Percentiles rank a stretch among this genome's conserved stretches.
phyloP scores from a whole-genome alignment of 2,113 vertebrate genomes.

The Isichthys henryi region DNA sequence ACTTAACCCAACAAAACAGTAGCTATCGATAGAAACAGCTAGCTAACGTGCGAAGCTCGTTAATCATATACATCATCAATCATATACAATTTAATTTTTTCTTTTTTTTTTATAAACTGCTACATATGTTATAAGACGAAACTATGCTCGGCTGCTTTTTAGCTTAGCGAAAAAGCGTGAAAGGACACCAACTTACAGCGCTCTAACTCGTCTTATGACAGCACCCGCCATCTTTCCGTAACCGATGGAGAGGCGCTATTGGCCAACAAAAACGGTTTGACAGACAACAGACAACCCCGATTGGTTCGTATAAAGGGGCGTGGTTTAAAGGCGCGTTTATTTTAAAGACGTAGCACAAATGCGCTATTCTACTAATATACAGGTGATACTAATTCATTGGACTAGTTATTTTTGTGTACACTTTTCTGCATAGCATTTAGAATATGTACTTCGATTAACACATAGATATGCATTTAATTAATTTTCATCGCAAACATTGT shows the following conservation, averaged over 20 bases:
- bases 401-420: neutral
- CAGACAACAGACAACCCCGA: neutral
- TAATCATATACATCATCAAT: too few relatives aligned
- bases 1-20: neutral
- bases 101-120: neutral
- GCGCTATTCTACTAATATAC: neutral
- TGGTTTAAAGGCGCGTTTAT: neutral
- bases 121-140: neutral
- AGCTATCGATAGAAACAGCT: neutral
- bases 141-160: neutral
- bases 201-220: conserved; percentile 35
- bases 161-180: neutral
- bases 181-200: conserved; percentile 53
- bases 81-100: neutral
- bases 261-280: conserved; percentile 21
- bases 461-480: neutral
- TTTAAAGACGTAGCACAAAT: conserved; percentile 34
- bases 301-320: conserved; percentile 41
- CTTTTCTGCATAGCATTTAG: neutral
- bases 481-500: neutral
- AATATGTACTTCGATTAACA: neutral
- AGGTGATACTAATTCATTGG: neutral
- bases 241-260: conserved; percentile 33
- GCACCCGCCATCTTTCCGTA: conserved; percentile 56
- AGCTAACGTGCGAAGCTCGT: neutral